A percentile compares a stretch with the other conserved stretches of the same genome.
Evolutionary conservation across 2,797 vertebrate species (phyloP).

Genomic region (Poeciliopsis infans): DNA sequence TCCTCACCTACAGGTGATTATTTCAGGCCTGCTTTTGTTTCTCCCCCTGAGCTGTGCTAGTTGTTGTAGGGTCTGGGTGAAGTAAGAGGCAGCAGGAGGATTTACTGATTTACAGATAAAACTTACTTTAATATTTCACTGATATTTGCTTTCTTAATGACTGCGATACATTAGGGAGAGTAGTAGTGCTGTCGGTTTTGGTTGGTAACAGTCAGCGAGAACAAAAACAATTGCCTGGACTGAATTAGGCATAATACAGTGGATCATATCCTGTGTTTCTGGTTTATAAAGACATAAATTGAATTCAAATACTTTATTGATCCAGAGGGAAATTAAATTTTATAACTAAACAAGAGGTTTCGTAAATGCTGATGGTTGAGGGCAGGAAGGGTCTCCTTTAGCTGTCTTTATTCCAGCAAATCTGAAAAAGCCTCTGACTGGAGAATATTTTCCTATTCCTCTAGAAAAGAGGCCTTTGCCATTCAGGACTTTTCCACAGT

Average conservation of each 20-base stretch:
- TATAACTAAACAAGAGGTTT: neutral
- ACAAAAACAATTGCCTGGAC: neutral
- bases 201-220: neutral
- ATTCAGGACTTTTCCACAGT: no score
- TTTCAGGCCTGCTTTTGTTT: neutral
- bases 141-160: neutral
- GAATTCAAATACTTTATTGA: neutral
- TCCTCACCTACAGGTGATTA: neutral
- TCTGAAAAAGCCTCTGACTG: neutral
- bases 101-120: neutral
- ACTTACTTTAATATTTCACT: neutral
- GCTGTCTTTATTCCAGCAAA: neutral
- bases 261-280: neutral
- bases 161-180: neutral
- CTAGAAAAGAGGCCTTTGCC: no score
- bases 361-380: neutral
- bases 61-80: neutral
- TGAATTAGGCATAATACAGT: no score
- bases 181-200: neutral
- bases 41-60: neutral
- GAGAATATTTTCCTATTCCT: no score
- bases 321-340: neutral
- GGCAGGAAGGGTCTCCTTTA: neutral
- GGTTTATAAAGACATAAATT: neutral
- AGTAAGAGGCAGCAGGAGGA: neutral